These are phyloP conservation scores for Sesia apiformis DNA, from an alignment of 2,888 invertebrate genomes.

Conservation along the genomic window DNA sequence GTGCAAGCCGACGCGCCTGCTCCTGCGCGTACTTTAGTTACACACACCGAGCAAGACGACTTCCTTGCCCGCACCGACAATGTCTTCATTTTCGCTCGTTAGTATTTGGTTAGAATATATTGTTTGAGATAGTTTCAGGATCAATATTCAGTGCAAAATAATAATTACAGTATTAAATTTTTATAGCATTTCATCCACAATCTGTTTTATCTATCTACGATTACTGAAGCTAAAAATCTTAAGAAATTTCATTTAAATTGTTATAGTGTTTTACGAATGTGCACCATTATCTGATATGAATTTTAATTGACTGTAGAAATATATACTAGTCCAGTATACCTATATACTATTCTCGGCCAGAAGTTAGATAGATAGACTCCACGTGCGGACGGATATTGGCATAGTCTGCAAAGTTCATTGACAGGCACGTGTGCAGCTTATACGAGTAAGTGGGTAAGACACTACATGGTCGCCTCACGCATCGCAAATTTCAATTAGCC, in stretches of 20 bases:
- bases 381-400: background rate
- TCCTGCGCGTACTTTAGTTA: slow-evolving; percentile 65
- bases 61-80: slow-evolving; percentile 80
- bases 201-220: too few species aligned
- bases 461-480: slow-evolving; percentile 62
- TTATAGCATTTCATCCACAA: too few species aligned
- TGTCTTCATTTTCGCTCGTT: slow-evolving; percentile 80
- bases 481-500: slow-evolving; percentile 69
- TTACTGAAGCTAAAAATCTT: too few species aligned
- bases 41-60: slow-evolving; percentile 77
- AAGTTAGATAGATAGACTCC: slow-evolving; percentile 15
- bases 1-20: slow-evolving; percentile 76
- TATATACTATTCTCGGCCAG: slow-evolving; percentile 10
- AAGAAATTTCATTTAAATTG: too few species aligned
- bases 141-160: too few species aligned
- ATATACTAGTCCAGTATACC: too few species aligned
- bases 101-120: slow-evolving; percentile 40
- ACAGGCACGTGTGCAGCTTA: slow-evolving; percentile 70
- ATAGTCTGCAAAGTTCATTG: slow-evolving; percentile 62
- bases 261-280: too few species aligned
- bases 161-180: too few species aligned
- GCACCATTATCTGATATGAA: too few species aligned
- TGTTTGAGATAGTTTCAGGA: too few species aligned
- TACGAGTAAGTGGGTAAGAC: slow-evolving; percentile 60
- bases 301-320: too few species aligned